Evolutionary conservation across 2,113 vertebrate species (phyloP).

Genomic region (Forbesichthys agassizii): DNA sequence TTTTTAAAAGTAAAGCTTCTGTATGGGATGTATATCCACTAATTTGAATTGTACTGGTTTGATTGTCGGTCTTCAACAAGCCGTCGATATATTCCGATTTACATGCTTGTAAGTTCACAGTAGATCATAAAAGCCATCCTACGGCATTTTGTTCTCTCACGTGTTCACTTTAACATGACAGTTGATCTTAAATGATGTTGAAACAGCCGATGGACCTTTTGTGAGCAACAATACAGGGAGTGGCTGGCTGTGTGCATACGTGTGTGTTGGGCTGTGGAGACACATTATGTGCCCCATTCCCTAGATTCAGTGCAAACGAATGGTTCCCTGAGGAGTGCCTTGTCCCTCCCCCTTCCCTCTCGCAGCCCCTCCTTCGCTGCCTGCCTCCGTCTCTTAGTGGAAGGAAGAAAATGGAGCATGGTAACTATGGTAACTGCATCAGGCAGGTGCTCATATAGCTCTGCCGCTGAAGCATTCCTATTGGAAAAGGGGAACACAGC

Average conservation of each 20-base stretch:
- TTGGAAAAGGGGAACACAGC: constrained; percentile 11
- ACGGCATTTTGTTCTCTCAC: background rate
- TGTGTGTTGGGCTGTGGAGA: constrained; percentile 18
- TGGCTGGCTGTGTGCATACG: constrained; percentile 33
- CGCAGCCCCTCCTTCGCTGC: constrained; percentile 2
- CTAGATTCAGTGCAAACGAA: constrained; percentile 53
- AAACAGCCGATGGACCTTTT: constrained; percentile 49
- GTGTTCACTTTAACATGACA: background rate
- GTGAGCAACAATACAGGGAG: constrained; percentile 55
- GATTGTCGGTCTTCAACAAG: too few species aligned
- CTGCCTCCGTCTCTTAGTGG: constrained; percentile 10
- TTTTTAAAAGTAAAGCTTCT: too few species aligned
- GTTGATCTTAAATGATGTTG: background rate
- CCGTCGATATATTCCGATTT: too few species aligned
- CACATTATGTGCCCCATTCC: constrained; percentile 52
- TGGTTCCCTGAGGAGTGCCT: constrained; percentile 40
- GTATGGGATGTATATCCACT: too few species aligned
- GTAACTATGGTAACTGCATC: constrained; percentile 83
- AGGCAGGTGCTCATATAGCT: constrained; percentile 56
- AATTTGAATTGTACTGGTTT: too few species aligned
- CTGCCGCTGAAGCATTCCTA: constrained; percentile 22
- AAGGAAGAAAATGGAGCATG: constrained; percentile 71
- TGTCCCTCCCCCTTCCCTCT: constrained; percentile 20
- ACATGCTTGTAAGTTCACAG: too few species aligned
- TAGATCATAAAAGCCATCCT: background rate